phyloP scores from a whole-genome alignment of 2,113 vertebrate species.

The Sebastes fasciatus region DNA sequence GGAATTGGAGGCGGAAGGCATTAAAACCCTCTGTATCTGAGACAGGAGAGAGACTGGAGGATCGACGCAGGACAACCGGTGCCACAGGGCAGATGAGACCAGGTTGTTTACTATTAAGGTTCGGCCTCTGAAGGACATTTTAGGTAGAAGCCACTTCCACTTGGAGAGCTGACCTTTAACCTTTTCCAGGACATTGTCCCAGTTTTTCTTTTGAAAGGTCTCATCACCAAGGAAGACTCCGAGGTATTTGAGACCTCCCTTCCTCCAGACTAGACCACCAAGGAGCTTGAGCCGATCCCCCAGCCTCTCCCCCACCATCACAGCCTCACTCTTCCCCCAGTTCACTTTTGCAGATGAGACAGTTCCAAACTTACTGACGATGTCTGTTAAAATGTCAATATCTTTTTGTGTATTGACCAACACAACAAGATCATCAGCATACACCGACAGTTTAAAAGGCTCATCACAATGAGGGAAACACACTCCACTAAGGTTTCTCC shows the following conservation, averaged over 20 bases:
- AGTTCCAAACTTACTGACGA: background rate
- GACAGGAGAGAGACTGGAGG: no score
- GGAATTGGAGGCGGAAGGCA: background rate
- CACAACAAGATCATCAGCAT: background rate
- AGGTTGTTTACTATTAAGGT: no score
- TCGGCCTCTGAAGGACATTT: no score
- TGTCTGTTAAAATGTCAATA: background rate
- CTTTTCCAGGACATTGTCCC: background rate
- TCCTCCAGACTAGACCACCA: background rate
- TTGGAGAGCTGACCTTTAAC: background rate
- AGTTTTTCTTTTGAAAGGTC: background rate
- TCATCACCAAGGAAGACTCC: background rate
- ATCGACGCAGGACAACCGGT: no score
- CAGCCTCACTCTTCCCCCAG: background rate
- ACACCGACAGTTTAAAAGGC: background rate
- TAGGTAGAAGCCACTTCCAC: background rate
- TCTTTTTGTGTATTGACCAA: background rate
- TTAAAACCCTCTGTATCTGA: no score
- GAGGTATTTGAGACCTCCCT: background rate
- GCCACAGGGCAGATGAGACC: no score
- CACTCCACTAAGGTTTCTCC: no score
- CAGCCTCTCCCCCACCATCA: background rate
- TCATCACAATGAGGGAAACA: no score
- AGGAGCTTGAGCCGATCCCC: background rate
- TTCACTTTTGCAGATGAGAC: background rate